Evolutionary conservation across 2,888 invertebrate genomes (phyloP).

Genomic region (Pachydiplax longipennis): DNA sequence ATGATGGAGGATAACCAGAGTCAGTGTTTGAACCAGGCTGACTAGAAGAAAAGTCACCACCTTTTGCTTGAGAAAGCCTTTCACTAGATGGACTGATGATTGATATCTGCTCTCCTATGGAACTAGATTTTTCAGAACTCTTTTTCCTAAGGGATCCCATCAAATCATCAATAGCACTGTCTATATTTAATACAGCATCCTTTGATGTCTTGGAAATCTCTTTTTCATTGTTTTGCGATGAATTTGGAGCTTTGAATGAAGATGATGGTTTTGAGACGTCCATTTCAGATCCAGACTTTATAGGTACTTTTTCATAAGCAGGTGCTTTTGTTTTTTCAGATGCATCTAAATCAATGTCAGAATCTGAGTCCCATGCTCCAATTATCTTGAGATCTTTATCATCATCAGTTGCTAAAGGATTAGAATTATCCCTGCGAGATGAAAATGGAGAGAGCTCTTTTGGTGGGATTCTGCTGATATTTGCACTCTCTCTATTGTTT

Average conservation of each 20-base stretch:
- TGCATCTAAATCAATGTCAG: constrained; percentile 16
- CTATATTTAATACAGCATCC: not conserved
- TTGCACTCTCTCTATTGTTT: not conserved
- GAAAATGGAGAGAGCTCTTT: constrained; percentile 30
- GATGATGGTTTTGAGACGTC: not conserved
- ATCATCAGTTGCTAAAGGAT: not conserved
- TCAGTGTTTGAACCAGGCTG: not conserved
- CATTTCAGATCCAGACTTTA: not conserved
- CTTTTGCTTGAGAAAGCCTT: not conserved
- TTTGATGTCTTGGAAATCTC: not conserved
- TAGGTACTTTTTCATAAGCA: constrained; percentile 11
- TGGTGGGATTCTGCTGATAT: not conserved
- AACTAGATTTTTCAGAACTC: not conserved
- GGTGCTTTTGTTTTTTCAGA: not conserved
- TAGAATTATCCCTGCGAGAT: not conserved
- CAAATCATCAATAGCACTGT: constrained; percentile 22
- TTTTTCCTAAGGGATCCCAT: not conserved
- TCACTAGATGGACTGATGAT: not conserved
- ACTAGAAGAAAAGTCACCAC: not conserved
- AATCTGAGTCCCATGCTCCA: constrained; percentile 34
- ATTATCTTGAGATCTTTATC: not conserved
- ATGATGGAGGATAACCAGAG: not conserved
- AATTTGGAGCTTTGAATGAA: not conserved
- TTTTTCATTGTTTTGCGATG: not conserved
- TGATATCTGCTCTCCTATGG: not conserved